These are phyloP conservation scores for Andrena camellia DNA, from an alignment of 2,888 invertebrate genomes.

Conservation along the genomic window DNA sequence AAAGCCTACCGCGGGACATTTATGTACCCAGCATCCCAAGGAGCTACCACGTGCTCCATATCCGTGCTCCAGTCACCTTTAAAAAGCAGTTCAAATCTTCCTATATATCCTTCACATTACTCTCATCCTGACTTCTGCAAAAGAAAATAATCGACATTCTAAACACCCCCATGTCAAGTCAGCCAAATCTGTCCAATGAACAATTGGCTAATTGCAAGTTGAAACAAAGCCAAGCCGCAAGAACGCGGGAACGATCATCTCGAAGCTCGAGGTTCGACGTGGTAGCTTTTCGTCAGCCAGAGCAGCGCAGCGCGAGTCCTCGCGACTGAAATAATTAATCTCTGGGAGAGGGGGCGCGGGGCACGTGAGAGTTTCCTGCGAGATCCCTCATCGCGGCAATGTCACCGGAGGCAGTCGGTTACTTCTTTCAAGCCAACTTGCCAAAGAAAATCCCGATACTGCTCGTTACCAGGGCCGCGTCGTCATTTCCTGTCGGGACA, in stretches of 20 bases:
- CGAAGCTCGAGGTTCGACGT: slow-evolving; percentile 2
- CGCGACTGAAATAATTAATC: slow-evolving; percentile 78
- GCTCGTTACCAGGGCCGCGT: slow-evolving; percentile 46
- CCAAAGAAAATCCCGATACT: slow-evolving; percentile 46
- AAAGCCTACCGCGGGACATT: too few species aligned
- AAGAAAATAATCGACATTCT: too few species aligned
- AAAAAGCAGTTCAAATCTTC: too few species aligned
- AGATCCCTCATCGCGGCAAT: slow-evolving; percentile 60
- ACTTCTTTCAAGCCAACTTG: slow-evolving; percentile 54
- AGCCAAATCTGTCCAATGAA: too few species aligned
- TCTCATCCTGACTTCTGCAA: too few species aligned
- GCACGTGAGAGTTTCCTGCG: slow-evolving; percentile 42
- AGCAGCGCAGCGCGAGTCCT: slow-evolving; percentile 59
- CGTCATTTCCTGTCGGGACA: slow-evolving; percentile 49
- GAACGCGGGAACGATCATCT: slow-evolving; percentile 16
- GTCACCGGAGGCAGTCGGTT: slow-evolving; percentile 59
- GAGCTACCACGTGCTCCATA: too few species aligned
- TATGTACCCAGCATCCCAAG: too few species aligned
- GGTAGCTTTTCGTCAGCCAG: slow-evolving; percentile 5
- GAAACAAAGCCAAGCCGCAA: background rate
- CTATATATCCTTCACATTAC: too few species aligned
- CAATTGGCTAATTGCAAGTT: background rate
- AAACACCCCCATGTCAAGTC: too few species aligned
- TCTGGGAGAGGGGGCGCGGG: slow-evolving; percentile 66
- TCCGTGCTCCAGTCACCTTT: too few species aligned